Evolutionary conservation across 2,797 vertebrate species (phyloP), one percentile per base, ranked within the genome.

Genomic region (Erpetoichthys calabaricus): DNA sequence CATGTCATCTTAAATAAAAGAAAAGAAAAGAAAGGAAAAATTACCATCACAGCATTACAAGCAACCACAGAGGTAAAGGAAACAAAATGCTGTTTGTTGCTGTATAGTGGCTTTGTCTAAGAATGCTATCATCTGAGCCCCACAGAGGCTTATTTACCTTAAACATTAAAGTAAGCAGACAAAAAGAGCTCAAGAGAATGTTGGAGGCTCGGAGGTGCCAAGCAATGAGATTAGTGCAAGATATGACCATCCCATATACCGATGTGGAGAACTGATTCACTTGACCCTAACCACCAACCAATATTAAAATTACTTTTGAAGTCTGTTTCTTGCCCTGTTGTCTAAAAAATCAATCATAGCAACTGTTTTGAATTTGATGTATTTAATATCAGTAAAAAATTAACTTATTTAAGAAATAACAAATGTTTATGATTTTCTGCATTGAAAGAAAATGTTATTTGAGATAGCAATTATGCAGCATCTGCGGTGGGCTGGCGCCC

Each of bases 1-100:
- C 76, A 98, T 93, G 86, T 98, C 95, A 87, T 98, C 95, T 98
- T 86, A 59, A 70, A 68, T 70, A 63, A 5, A 69, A 73, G 60
- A 55, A 72, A 45, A 71, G 47, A 65, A 60, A 70, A 54, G 72
- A 55, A 67, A 43, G 55, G 47, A 57, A 55, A 25, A 44, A 4
- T 56, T 10, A 53, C 56, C 53, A 25, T 56, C 5, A 8, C 47
- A 64, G 73, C 67, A 69, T 75, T 71, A 66, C 72, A 79, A 82
- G 70, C 67, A 66, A 45, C 56, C n/a, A 63, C 8, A 46, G 61
- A 64, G 65, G 75, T 3, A 68, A 76, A 71, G 67, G 74, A 75
- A 70, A 75, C 67, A 77, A 80, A 77, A 70, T 68, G 59, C 73
- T 77, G 70, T 76, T 70, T 60, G 66, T 70, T 74, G 55, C 70